phyloP scores from a whole-genome alignment of 2,113 vertebrate genomes.

The Zeus faber region DNA sequence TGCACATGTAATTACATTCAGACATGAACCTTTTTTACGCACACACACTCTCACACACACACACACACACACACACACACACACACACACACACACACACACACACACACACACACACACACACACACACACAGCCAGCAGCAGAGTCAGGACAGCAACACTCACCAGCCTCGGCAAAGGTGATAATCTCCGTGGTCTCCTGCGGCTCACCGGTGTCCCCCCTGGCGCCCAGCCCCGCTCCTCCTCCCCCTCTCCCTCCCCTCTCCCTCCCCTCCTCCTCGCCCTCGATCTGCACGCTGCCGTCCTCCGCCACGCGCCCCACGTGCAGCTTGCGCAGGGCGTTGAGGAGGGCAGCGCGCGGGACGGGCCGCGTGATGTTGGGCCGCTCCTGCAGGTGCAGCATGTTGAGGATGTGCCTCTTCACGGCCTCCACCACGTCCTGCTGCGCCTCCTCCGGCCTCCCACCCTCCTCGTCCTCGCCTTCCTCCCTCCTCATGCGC shows the following conservation, averaged over 20 bases:
- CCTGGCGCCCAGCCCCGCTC: neutral
- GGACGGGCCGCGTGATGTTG: conserved; percentile 93
- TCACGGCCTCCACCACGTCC: conserved; percentile 97
- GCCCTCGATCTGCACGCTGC: conserved; percentile 92
- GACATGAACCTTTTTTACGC: conserved; percentile 3
- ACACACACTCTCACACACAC: conserved; percentile 8
- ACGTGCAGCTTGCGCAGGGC: conserved; percentile 96
- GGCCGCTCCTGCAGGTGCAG: conserved; percentile 93
- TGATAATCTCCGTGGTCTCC: conserved; percentile 96
- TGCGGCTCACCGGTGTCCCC: conserved; percentile 46
- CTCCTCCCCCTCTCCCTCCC: conserved; percentile 78
- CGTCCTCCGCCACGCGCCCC: conserved; percentile 91
- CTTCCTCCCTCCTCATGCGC: conserved; percentile 67
- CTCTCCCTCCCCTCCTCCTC: conserved; percentile 70
- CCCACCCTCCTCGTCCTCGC: conserved; percentile 57
- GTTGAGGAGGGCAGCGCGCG: conserved; percentile 93
- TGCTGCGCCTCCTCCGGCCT: conserved; percentile 72
- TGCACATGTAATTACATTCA: no score
- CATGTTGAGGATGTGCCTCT: conserved; percentile 96
- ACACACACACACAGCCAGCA: neutral
- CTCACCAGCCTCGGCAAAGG: conserved; percentile 87
- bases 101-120: neutral
- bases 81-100: conserved; percentile 7
- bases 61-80: conserved; percentile 12
- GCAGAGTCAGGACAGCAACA: neutral